Conservation (phyloP, 37 sponge, comb jelly and placozoan genomes). For the Halisarca cf. caerulea region DNA sequence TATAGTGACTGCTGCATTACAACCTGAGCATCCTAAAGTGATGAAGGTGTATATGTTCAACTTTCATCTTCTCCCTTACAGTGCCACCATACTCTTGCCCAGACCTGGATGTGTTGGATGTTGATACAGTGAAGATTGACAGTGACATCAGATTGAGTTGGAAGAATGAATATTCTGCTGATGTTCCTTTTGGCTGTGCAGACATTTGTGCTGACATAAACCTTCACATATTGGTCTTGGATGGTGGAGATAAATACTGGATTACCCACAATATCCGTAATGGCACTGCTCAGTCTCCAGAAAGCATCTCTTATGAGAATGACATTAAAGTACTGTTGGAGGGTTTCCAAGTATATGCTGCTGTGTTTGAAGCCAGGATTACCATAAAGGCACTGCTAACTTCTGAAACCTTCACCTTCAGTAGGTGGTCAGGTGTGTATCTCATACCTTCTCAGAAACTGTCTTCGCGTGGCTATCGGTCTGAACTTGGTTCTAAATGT, state of each 20-base stretch:
- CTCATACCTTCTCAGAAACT: background rate
- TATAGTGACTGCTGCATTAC: no score
- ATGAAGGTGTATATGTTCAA: no score
- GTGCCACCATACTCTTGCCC: slow-evolving; percentile 7
- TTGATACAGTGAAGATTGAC: background rate
- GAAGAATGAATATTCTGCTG: background rate
- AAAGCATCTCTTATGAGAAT: background rate
- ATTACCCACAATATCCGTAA: background rate
- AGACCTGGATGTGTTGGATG: background rate
- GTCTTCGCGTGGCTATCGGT: background rate
- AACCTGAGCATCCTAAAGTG: no score
- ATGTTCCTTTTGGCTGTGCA: background rate
- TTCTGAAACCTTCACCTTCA: background rate
- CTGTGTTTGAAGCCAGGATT: background rate
- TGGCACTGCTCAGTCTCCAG: background rate
- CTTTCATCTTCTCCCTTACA: background rate
- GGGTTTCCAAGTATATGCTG: background rate
- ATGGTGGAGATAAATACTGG: background rate
- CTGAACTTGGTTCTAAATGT: background rate
- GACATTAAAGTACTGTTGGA: background rate
- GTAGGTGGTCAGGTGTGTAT: slow-evolving; percentile 14
- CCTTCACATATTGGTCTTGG: background rate
- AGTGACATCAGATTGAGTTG: background rate
- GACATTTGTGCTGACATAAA: background rate
- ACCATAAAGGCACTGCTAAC: background rate